Percentiles rank a stretch among this genome's conserved stretches.
phyloP scores from a whole-genome alignment of 2,797 vertebrate genomes.

The Enteromius radiatus region DNA sequence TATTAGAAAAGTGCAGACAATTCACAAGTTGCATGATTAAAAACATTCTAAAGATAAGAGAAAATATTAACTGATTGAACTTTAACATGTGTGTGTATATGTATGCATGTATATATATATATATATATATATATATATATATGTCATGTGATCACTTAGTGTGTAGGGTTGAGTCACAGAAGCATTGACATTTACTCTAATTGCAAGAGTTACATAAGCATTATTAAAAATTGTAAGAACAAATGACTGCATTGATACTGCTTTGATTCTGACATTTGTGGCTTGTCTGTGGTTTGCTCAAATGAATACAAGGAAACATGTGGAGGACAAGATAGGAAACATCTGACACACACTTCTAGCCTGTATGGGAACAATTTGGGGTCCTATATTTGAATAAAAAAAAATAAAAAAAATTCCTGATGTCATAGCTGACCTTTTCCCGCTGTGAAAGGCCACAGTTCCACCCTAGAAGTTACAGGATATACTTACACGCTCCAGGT shows the following conservation, averaged over 20 bases:
- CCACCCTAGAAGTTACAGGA: conserved; percentile 7
- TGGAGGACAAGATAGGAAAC: conserved; percentile 37
- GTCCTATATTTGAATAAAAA: neutral
- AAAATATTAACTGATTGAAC: neutral
- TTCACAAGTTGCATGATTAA: neutral
- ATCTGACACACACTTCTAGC: conserved; percentile 21
- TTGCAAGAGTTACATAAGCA: neutral
- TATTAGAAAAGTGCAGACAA: neutral
- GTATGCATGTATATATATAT: too few species aligned
- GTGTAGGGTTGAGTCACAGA: too few species aligned
- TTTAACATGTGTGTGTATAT: too few species aligned
- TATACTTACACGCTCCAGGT: neutral
- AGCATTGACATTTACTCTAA: too few species aligned
- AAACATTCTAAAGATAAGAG: neutral
- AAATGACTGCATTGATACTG: neutral
- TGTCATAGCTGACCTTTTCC: conserved; percentile 24
- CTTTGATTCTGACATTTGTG: neutral
- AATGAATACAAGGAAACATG: conserved; percentile 17
- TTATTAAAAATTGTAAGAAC: neutral
- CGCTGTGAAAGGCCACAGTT: conserved; percentile 17
- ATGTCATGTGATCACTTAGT: too few species aligned
- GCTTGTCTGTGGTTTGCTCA: neutral
- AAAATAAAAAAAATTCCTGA: neutral
- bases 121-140: too few species aligned
- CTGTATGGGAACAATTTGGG: conserved; percentile 4